Base-by-base conservation (phyloP, 2,888 invertebrate genomes). In the Protonemura montana region DNA sequence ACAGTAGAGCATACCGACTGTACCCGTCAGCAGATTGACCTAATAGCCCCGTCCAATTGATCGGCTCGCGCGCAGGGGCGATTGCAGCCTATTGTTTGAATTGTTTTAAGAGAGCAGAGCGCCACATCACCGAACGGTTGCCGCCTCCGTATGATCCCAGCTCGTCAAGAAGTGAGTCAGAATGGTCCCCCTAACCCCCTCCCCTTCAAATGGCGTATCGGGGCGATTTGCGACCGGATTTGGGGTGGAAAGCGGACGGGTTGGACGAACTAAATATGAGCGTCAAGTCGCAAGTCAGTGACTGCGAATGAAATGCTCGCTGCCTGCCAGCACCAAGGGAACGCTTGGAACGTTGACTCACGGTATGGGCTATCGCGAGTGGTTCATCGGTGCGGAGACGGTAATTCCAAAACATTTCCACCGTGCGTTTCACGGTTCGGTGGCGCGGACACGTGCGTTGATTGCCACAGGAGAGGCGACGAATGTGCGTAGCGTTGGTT, bases 31-130 rank as follows among this genome's bases (percentile, higher is more conserved):
- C 42, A 42, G 42, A 83, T 83, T 83, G 30, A 41, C 41, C 41
- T 83, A 41, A 83, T 29, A 29, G 30, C 29, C 29, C 59, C 59
- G 59, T 81, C 29, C 26, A 26, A 83, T 83, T 35, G 82, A 83
- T 83, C 21, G 35, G 27, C 82, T 16, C 42, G 82, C 21, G 82
- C 59, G 6, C 6, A 59, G 21, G 42, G 41, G 82, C n/a, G 35
- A n/a, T 83, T 35, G 5, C 35, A 35, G 42, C 13, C 41, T 13
- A 35, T 83, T 83, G 82, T 83, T 83, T 83, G 42, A 21, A 35
- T 82, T 82, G 82, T 82, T 82, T 78, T 82, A 35, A 82, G 82
- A 28, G 82, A 29, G 82, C n/a, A 59, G 59, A 59, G 13, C 13
- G 59, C 59, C 59, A 21, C 2, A 59, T 59, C 59, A 59, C 13